A percentile compares a stretch with the other conserved stretches of the same genome.
Evolutionary conservation across 53 echinoderm and acorn worm genomes (phyloP).

Genomic region (Astropecten irregularis): DNA sequence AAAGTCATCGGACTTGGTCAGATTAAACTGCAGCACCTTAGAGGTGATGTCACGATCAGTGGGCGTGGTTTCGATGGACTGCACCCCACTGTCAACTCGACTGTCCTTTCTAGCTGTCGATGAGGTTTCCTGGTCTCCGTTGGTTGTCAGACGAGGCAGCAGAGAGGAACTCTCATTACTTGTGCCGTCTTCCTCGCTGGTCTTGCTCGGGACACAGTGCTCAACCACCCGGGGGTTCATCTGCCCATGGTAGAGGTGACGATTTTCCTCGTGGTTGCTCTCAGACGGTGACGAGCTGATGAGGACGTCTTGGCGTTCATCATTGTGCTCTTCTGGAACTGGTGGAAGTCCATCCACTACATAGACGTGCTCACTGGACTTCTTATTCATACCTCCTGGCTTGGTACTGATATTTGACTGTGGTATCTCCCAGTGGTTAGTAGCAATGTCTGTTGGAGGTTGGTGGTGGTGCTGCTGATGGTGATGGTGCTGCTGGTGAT

Average conservation of each 20-base stretch:
- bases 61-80: constrained; percentile 66
- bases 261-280: neutral
- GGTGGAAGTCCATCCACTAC: constrained; percentile 24
- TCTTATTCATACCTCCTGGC: constrained; percentile 4
- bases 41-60: constrained; percentile 48
- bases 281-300: neutral
- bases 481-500: no score
- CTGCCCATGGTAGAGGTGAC: constrained; percentile 23
- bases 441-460: neutral
- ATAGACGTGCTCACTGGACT: neutral
- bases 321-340: constrained; percentile 30
- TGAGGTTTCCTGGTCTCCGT: neutral
- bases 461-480: neutral
- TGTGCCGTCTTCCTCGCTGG: neutral
- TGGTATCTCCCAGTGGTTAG: constrained; percentile 7
- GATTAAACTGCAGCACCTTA: constrained; percentile 22
- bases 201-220: constrained; percentile 41
- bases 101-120: constrained; percentile 55
- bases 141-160: neutral
- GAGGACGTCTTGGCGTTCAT: neutral
- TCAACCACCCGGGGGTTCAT: constrained; percentile 34
- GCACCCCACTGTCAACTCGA: constrained; percentile 71
- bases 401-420: neutral
- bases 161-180: constrained; percentile 17
- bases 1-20: constrained; percentile 12